Conservation (phyloP, 2,113 vertebrate species). For the Cygnus atratus region DNA sequence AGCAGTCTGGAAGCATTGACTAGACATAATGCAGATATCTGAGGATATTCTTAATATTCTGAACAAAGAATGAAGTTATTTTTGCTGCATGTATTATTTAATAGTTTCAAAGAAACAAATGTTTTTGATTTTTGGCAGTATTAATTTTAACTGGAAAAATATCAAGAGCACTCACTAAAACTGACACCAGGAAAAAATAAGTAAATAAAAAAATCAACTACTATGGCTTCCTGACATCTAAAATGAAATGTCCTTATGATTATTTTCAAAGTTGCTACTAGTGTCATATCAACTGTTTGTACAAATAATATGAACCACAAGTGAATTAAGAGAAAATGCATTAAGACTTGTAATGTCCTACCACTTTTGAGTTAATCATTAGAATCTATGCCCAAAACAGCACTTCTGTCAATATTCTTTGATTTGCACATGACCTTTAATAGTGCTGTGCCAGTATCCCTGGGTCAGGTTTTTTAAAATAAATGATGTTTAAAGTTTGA, state of each 20-base stretch:
- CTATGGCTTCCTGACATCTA: not conserved
- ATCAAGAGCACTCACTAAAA: not conserved
- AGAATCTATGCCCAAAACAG: not conserved
- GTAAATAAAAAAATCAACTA: not conserved
- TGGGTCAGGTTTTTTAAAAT: not conserved
- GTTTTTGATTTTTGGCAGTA: conserved; percentile 28
- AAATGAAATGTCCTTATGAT: not conserved
- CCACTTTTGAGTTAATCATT: not conserved
- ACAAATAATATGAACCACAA: not conserved
- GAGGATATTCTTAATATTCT: conserved; percentile 22
- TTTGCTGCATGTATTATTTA: conserved; percentile 62
- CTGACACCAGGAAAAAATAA: not conserved
- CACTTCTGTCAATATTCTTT: not conserved
- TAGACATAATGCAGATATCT: conserved; percentile 31
- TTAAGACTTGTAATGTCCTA: not conserved
- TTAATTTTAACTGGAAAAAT: conserved; percentile 39
- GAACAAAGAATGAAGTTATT: not conserved
- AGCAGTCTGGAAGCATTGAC: conserved; percentile 15
- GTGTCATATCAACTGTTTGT: not conserved
- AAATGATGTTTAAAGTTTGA: not conserved
- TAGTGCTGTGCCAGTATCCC: not conserved
- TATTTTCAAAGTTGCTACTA: conserved; percentile 10
- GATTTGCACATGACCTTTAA: not conserved
- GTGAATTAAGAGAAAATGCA: not conserved
- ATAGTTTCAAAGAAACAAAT: conserved; percentile 14